Conservation (phyloP, 2,113 vertebrate species). For the Planiliza haematocheilus region DNA sequence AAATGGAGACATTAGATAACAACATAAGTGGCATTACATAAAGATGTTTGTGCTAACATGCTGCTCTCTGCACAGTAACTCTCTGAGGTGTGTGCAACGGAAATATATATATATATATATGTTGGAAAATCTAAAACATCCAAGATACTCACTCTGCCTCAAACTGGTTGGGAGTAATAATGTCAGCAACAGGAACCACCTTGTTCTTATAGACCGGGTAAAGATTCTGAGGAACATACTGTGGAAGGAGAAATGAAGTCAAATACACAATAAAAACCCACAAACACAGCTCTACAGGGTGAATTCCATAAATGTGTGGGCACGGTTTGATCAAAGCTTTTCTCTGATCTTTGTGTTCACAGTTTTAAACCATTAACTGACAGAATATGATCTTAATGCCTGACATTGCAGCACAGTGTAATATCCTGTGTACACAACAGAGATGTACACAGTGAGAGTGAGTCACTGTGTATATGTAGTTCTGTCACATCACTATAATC, state of each 20-base stretch:
- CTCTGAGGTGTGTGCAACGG: background rate
- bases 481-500: conserved; percentile 52
- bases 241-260: conserved; percentile 15
- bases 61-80: background rate
- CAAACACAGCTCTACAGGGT: background rate
- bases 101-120: too few relatives aligned
- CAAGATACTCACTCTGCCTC: conserved; percentile 94
- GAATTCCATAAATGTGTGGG: background rate
- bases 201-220: conserved; percentile 95
- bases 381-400: conserved; percentile 22
- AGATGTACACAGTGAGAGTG: conserved; percentile 33
- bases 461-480: conserved; percentile 44
- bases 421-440: conserved; percentile 6
- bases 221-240: conserved; percentile 97
- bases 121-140: background rate
- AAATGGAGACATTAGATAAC: conserved; percentile 35
- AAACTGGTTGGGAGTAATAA: conserved; percentile 99
- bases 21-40: conserved; percentile 50
- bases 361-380: background rate
- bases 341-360: conserved; percentile 31
- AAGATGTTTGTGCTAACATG: conserved; percentile 1
- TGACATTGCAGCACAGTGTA: background rate
- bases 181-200: conserved; percentile 95
- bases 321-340: background rate
- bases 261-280: background rate